A percentile compares a stretch with the other conserved stretches of the same genome.
Evolutionary conservation across 2,888 invertebrate species (phyloP).

Genomic region (Parochlus steinenii): DNA sequence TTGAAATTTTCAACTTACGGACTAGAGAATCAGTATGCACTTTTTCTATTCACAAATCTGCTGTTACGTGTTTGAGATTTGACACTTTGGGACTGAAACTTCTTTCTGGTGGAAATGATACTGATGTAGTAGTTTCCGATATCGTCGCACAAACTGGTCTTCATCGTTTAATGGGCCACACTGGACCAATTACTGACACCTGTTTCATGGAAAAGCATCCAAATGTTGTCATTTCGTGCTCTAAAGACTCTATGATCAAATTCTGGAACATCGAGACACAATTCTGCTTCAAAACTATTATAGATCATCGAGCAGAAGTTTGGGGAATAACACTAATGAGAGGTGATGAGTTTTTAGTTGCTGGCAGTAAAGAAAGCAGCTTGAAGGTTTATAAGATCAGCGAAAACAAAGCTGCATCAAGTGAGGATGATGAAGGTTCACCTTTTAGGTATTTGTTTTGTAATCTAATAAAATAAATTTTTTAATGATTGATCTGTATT

Average conservation of each 20-base stretch:
- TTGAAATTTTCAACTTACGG: constrained; percentile 66
- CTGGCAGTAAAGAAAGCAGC: constrained; percentile 72
- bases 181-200: constrained; percentile 70
- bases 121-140: constrained; percentile 89
- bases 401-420: constrained; percentile 35
- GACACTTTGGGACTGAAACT: constrained; percentile 69
- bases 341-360: constrained; percentile 67
- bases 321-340: constrained; percentile 70
- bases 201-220: constrained; percentile 48
- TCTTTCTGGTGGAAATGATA: constrained; percentile 78
- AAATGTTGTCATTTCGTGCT: constrained; percentile 58
- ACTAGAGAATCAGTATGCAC: constrained; percentile 52
- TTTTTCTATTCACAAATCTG: constrained; percentile 62
- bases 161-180: constrained; percentile 81
- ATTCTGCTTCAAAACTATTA: constrained; percentile 88
- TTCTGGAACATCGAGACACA: constrained; percentile 95
- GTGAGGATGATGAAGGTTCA: constrained; percentile 37
- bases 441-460: no score
- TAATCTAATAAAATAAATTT: constrained; percentile 14
- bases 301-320: constrained; percentile 76
- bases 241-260: constrained; percentile 89
- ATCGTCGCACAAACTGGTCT: constrained; percentile 81
- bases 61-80: constrained; percentile 67
- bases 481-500: constrained; percentile 31
- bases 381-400: constrained; percentile 69